Evolutionary conservation across 2,797 vertebrate genomes (phyloP), one percentile per base, ranked within the genome.

Genomic region (Acanthurus leucopareius): DNA sequence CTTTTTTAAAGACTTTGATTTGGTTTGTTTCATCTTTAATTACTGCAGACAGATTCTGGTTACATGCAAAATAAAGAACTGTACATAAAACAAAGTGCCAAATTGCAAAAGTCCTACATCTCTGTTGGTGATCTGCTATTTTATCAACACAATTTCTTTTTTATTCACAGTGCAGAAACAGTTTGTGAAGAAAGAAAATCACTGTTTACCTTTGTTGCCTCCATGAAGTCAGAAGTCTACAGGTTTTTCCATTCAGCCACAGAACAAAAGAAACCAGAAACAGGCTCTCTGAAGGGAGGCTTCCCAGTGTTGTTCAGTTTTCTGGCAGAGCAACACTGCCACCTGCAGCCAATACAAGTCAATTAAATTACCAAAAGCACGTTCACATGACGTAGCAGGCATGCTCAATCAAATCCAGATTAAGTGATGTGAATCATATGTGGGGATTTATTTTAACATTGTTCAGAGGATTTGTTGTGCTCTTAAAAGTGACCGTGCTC

Each of bases 301-400:
- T 2, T 0, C 0, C 0, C 15, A 3, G 9, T 0, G 15, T 3
- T 13, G 3, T 19, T n/a, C 3, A 4, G 67, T 9, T 54, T 6
- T 65, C 17, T 38, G 22, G 25, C 65, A 68, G 89, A 84, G 76
- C 88, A 91, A 91, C 83, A 88, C 40, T 83, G 91, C 86, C 92
- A 81, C 82, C 92, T 93, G 84, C 85, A 82, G 91, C 35, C 67
- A 1, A 28, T 2, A 68, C 13, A 45, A 32, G 44, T 1, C 19
- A 52, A 8, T n/a, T 10, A 16, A 49, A 3, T 1, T 0, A n/a
- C 4, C 15, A 40, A 65, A 32, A 10, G 45, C 1, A 28, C 19
- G 6, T 10, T 49, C 8, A 13, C 45, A 51, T 11, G 28, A 16
- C 16, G 20, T 17, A 13, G 60, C 53, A 77, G 44, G 35, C 38